These are phyloP conservation scores for Perizoma flavofasciatum DNA, from an alignment of 2,888 invertebrate genomes.

Conservation along the genomic window DNA sequence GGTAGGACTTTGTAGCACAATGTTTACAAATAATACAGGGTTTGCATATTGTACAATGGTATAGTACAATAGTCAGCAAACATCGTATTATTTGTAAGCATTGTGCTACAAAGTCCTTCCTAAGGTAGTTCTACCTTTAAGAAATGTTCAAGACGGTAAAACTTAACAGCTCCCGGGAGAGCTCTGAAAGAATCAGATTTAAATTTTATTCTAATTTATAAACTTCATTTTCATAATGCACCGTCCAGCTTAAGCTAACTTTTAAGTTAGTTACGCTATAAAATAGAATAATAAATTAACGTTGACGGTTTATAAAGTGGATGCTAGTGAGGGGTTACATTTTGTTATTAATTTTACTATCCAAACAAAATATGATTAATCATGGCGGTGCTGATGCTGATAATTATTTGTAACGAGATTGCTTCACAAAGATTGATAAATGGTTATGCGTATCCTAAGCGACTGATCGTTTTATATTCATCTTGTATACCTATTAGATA, in stretches of 20 bases:
- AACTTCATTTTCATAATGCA: constrained; percentile 60
- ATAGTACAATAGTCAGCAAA: too few species aligned
- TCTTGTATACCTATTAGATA: not conserved
- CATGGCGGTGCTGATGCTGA: not conserved
- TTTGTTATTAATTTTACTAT: constrained; percentile 2
- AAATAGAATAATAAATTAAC: not conserved
- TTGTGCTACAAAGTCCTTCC: not conserved
- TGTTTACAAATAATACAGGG: too few species aligned
- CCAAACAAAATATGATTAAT: too few species aligned
- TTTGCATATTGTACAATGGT: too few species aligned
- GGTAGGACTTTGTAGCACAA: not conserved
- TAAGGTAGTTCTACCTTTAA: constrained; percentile 9
- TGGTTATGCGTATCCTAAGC: constrained; percentile 6
- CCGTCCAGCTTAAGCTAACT: constrained; percentile 36
- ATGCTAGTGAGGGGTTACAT: not conserved
- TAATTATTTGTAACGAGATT: constrained; percentile 21
- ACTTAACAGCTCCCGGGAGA: constrained; percentile 38
- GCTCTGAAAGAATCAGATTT: constrained; percentile 56
- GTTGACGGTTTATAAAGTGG: constrained; percentile 1
- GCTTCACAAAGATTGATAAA: constrained; percentile 29
- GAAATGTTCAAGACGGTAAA: constrained; percentile 20
- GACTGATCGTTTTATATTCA: constrained; percentile 28
- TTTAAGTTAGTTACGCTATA: constrained; percentile 16
- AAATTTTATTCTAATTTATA: constrained; percentile 63
- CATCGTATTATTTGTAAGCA: too few species aligned